Base-by-base conservation (phyloP, 30 jellyfish, hydroid and myxozoan species). In the Phacellophora camtschatica region DNA sequence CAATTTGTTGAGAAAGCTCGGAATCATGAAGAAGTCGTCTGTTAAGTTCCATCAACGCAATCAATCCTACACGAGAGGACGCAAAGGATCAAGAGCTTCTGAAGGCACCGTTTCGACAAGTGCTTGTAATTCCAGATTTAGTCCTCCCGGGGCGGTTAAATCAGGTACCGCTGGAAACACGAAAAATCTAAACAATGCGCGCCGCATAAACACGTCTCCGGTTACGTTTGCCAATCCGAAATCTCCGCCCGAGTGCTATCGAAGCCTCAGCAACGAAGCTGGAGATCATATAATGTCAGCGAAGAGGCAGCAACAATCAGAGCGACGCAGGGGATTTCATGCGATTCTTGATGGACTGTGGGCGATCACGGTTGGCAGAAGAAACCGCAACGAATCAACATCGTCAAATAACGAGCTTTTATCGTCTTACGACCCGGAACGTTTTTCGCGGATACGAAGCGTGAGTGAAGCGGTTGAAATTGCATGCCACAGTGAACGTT, bases 11-110 rank as follows among this genome's bases (percentile, higher is more conserved):
- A 76, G 80, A 57, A 84, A 84, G 57, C 45, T 84, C 19, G 95
- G 95, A 18, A 58, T 84, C 28, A 19, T 64, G 43, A 84, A 50
- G 73, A 80, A 72, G 34, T 33, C 82, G n/a, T 33, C 83, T 1
- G 58, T 51, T 19, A 51, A 57, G 19, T 53, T 48, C 58, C 58
- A 24, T 33, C 83, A 70, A 20, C 82, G 62, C 71, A 71, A 66
- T 18, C 74, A 51, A 23, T 25, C 95, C 1, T 56, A 59, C 48
- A 23, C 35, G 34, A 64, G 84, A 5, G 84, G 85, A 24, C 59
- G 96, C 57, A 50, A 69, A 49, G 96, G 96, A n/a, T 85, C 90
- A 1, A 84, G 96, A 49, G 96, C 50, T 12, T 85, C 90, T 6
- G 96, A 85, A n/a, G 83, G 82, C 30, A 62, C 81, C 54, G 27